Evolutionary conservation across 2,113 vertebrate genomes (phyloP).

Genomic region (Phaethon lepturus): DNA sequence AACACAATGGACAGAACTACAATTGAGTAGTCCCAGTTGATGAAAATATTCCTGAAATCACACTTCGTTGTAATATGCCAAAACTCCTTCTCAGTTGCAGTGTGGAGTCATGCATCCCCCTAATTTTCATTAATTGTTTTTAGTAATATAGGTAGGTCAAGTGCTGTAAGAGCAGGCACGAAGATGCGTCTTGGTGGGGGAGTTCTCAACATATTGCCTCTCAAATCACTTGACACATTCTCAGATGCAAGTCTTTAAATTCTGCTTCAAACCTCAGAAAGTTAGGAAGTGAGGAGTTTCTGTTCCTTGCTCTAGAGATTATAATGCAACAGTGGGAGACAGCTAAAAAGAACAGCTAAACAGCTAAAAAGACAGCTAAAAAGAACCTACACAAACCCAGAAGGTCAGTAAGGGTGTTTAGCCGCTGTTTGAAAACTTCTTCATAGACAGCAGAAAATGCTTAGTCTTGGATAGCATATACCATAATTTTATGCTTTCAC

Average conservation of each 20-base stretch:
- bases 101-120: fast-evolving
- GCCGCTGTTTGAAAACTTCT: background rate
- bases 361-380: background rate
- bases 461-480: background rate
- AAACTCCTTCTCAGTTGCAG: background rate
- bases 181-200: fast-evolving
- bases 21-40: background rate
- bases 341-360: background rate
- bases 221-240: background rate
- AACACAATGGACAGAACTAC: background rate
- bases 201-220: background rate
- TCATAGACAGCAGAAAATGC: background rate
- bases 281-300: background rate
- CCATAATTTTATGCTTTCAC: background rate
- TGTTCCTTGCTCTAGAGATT: background rate
- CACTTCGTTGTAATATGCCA: background rate
- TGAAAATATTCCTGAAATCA: background rate
- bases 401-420: background rate
- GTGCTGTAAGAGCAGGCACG: background rate
- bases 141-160: background rate
- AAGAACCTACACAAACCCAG: background rate
- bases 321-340: background rate
- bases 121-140: background rate
- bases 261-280: background rate
- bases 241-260: background rate